Evolutionary conservation across 2,797 vertebrate species (phyloP).

Genomic region (Eulemur coronatus): DNA sequence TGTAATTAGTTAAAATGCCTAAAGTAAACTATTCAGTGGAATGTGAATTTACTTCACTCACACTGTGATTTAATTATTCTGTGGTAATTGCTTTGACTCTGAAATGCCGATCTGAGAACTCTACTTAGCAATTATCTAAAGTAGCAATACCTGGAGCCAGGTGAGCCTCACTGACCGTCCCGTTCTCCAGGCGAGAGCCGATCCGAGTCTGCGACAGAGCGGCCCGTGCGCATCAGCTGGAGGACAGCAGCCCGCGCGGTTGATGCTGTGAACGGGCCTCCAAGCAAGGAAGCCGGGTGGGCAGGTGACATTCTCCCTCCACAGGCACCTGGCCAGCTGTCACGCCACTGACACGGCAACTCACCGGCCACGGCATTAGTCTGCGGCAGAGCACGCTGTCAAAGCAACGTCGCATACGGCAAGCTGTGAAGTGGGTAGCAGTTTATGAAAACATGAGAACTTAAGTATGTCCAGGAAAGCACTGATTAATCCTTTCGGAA

Average conservation of each 20-base stretch:
- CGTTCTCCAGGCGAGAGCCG: accelerated
- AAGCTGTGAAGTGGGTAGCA: neutral
- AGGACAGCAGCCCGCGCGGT: accelerated
- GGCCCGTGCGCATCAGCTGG: accelerated
- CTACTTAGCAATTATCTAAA: neutral
- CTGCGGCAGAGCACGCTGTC: neutral
- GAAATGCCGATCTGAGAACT: neutral
- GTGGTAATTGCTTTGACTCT: slow-evolving; percentile 6
- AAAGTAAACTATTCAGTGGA: neutral
- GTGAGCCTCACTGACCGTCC: neutral
- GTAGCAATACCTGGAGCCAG: neutral
- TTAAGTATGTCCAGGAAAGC: neutral
- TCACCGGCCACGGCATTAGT: neutral
- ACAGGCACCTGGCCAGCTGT: neutral
- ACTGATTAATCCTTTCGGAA: neutral
- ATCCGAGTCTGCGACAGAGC: neutral
- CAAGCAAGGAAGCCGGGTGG: neutral
- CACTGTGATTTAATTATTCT: slow-evolving; percentile 37
- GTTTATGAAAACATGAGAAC: neutral
- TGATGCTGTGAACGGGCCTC: neutral
- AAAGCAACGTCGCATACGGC: neutral
- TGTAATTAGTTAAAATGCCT: neutral
- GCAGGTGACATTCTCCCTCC: neutral
- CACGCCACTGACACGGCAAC: accelerated
- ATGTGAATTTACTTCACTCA: neutral